Conservation (phyloP, 2,113 vertebrate genomes). For the Dasyurus viverrinus region DNA sequence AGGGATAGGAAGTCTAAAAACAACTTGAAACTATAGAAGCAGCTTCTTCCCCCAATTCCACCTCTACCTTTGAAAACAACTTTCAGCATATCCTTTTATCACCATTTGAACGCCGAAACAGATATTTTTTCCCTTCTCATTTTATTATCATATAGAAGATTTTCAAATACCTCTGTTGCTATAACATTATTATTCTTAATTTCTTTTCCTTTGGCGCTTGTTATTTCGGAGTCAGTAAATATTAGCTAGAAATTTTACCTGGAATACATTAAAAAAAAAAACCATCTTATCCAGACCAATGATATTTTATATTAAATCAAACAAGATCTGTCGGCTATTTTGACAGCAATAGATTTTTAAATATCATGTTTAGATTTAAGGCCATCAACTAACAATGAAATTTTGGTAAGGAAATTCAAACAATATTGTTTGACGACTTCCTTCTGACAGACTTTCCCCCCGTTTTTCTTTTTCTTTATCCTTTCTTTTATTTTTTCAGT, state of each 20-base stretch:
- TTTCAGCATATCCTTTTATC: background rate
- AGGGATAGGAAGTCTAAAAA: background rate
- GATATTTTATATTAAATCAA: background rate
- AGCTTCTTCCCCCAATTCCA: background rate
- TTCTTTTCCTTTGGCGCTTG: background rate
- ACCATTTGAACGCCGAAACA: background rate
- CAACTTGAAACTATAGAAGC: background rate
- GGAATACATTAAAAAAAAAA: background rate
- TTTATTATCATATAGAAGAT: background rate
- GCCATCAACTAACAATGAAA: background rate
- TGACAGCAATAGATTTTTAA: background rate
- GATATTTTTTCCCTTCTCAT: background rate
- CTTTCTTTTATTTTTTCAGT: background rate
- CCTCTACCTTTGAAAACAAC: background rate
- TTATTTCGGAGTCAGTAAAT: background rate
- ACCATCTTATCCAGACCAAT: background rate
- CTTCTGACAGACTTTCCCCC: background rate
- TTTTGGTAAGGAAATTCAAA: background rate
- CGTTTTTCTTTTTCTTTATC: background rate
- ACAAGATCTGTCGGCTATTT: background rate
- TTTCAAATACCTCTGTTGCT: background rate
- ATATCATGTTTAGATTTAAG: background rate
- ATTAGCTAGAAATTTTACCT: background rate
- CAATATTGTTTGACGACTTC: background rate
- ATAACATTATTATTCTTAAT: background rate